Conservation (phyloP, 2,888 invertebrate species). For the Gisinianus flammeolus region DNA sequence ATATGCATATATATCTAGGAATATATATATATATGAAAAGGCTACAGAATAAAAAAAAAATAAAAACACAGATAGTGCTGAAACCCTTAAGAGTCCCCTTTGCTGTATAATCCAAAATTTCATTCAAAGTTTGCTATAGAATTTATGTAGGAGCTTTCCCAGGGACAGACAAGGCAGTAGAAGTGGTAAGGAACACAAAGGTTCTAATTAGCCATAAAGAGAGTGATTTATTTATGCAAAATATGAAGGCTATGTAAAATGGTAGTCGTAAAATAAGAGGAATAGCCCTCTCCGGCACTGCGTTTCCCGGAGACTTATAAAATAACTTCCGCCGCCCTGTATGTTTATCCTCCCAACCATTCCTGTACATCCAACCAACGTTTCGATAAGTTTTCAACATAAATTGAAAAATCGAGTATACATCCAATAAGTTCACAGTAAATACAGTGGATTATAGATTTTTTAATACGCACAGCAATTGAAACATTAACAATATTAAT, state of each 20-base stretch:
- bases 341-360: background rate
- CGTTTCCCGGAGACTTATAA: slow-evolving; percentile 28
- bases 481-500: too few relatives aligned
- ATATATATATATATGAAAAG: background rate
- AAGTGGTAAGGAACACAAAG: slow-evolving; percentile 58
- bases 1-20: background rate
- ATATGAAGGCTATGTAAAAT: slow-evolving; percentile 58
- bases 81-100: background rate
- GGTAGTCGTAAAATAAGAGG: slow-evolving; percentile 57
- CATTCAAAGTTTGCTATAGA: background rate
- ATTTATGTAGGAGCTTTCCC: background rate
- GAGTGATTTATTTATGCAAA: slow-evolving; percentile 59
- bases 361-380: too few relatives aligned
- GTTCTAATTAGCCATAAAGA: slow-evolving; percentile 59
- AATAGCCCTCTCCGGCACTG: slow-evolving; percentile 52
- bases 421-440: too few relatives aligned
- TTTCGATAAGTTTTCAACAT: too few relatives aligned
- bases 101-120: background rate
- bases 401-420: too few relatives aligned
- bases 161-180: slow-evolving; percentile 38
- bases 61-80: background rate
- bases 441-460: too few relatives aligned
- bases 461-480: too few relatives aligned
- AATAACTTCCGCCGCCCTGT: background rate
- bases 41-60: background rate